Percentiles rank a stretch among this genome's conserved stretches.
Conservation (phyloP, 2,113 vertebrate species). For the Glaucomys volans region DNA sequence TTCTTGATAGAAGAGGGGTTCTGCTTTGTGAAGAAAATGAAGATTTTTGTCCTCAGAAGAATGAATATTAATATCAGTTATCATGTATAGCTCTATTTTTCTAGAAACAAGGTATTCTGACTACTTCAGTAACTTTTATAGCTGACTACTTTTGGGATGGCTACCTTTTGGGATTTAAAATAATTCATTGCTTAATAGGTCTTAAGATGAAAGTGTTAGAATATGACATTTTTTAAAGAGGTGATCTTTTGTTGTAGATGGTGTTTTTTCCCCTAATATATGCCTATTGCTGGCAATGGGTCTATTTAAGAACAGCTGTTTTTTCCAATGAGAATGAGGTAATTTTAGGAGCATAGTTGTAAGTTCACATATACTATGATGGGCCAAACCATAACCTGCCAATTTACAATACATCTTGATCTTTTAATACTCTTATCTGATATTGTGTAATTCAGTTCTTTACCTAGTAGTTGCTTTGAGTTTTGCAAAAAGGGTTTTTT, state of each 20-base stretch:
- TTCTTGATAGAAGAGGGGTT: constrained; percentile 78
- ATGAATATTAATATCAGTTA: constrained; percentile 72
- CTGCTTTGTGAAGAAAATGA: constrained; percentile 84
- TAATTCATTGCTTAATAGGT: constrained; percentile 76
- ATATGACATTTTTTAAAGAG: constrained; percentile 81
- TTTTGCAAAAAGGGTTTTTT: constrained; percentile 46
- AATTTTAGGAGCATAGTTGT: constrained; percentile 71
- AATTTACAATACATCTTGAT: constrained; percentile 69
- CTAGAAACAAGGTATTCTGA: constrained; percentile 75
- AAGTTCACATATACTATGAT: constrained; percentile 62
- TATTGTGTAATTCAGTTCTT: constrained; percentile 65
- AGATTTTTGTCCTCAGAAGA: constrained; percentile 76
- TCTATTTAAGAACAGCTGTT: constrained; percentile 66
- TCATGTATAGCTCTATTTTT: constrained; percentile 83
- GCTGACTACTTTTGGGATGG: constrained; percentile 68
- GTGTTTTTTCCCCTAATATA: constrained; percentile 79
- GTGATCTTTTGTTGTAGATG: constrained; percentile 77
- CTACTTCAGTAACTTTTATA: constrained; percentile 76
- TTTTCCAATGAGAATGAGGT: constrained; percentile 61
- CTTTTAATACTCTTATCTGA: constrained; percentile 59
- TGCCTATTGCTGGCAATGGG: constrained; percentile 88
- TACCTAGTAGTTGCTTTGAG: constrained; percentile 70
- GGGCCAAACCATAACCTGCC: constrained; percentile 69
- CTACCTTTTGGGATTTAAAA: constrained; percentile 73
- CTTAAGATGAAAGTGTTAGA: constrained; percentile 73